Percentiles rank a stretch among this genome's conserved stretches.
These are phyloP conservation scores for Cephonodes hylas DNA, from an alignment of 2,888 invertebrate species.

Conservation along the genomic window DNA sequence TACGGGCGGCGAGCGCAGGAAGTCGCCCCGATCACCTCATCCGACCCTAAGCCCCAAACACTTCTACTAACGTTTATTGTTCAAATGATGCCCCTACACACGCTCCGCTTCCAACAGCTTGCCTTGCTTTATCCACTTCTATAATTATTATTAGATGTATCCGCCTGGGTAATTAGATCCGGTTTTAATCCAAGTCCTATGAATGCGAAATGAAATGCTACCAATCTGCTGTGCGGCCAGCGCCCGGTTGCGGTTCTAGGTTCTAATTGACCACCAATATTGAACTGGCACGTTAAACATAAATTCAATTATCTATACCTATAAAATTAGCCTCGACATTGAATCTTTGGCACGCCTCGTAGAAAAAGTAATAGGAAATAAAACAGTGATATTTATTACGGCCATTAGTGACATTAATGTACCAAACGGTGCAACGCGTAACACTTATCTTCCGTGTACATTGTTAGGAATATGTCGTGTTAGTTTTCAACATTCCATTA, in stretches of 20 bases:
- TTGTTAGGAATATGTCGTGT: constrained; percentile 4
- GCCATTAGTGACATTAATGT: constrained; percentile 1
- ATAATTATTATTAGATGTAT: background rate
- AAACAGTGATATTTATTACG: background rate
- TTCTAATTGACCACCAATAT: background rate
- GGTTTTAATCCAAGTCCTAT: background rate
- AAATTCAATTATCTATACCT: background rate
- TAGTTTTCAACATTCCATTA: constrained; percentile 40
- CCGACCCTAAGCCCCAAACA: constrained; percentile 9
- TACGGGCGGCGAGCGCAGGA: constrained; percentile 1
- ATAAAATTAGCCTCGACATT: background rate
- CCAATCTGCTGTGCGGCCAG: background rate
- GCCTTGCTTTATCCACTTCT: background rate
- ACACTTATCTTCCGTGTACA: constrained; percentile 7
- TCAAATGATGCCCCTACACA: background rate
- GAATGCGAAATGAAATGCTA: background rate
- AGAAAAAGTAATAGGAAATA: constrained; percentile 4
- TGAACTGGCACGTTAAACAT: background rate
- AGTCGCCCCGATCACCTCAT: constrained; percentile 7
- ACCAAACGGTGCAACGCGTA: background rate
- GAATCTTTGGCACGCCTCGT: background rate
- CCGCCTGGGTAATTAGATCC: background rate
- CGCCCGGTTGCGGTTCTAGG: background rate
- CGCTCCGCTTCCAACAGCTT: background rate
- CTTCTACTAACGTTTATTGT: constrained; percentile 3